Conservation (phyloP, 2,797 vertebrate species). For the Prionace glauca region DNA sequence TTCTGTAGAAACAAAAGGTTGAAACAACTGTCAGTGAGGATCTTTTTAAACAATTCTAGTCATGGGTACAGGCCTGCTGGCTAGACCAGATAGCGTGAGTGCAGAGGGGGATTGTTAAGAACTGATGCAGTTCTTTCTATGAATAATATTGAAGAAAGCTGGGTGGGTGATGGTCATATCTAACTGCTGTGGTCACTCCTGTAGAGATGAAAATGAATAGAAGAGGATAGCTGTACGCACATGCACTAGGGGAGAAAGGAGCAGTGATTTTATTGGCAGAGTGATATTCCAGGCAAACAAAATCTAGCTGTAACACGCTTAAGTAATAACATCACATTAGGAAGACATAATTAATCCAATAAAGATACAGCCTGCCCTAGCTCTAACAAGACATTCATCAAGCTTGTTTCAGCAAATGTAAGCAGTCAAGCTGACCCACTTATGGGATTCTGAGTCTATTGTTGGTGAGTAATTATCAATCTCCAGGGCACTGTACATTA, state of each 20-base stretch:
- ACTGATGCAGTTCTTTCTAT: neutral
- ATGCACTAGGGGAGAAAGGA: no score
- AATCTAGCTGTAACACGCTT: neutral
- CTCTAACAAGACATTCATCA: neutral
- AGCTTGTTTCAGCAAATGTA: neutral
- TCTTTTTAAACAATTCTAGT: no score
- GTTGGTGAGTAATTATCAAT: neutral
- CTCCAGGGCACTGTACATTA: neutral
- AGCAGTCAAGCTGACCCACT: neutral
- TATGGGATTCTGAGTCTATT: neutral
- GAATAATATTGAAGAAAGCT: neutral
- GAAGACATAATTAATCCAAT: neutral
- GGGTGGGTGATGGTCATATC: neutral
- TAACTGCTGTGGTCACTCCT: neutral
- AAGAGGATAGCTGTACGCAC: no score
- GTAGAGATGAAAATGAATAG: no score
- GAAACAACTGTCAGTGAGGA: neutral
- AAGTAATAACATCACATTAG: neutral
- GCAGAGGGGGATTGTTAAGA: no score
- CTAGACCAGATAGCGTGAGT: neutral
- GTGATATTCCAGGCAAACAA: neutral
- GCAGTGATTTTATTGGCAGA: neutral
- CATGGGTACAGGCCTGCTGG: no score
- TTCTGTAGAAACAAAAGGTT: constrained; percentile 50
- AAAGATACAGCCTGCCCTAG: neutral